Conservation (phyloP, 2,797 vertebrate genomes). For the Cottoperca gobio region DNA sequence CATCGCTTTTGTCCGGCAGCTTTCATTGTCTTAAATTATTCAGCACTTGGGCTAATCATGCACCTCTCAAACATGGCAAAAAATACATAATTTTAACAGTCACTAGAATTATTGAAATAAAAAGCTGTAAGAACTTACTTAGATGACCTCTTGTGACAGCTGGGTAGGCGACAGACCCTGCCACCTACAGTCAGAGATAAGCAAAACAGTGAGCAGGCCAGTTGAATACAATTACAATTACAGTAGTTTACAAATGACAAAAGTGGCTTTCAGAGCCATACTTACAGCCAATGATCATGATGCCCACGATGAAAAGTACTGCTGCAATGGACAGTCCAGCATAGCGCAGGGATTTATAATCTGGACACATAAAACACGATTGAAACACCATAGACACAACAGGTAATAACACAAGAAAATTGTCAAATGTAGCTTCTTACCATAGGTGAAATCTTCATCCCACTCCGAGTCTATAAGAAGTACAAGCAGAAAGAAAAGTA, state of each 20-base stretch:
- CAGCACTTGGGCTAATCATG: conserved; percentile 16
- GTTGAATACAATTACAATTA: background rate
- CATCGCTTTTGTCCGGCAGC: conserved; percentile 25
- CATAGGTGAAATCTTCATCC: conserved; percentile 74
- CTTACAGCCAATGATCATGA: conserved; percentile 83
- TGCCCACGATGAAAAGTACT: conserved; percentile 80
- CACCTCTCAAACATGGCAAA: conserved; percentile 6
- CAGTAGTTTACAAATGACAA: background rate
- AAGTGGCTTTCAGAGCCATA: conserved; percentile 23
- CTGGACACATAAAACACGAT: conserved; percentile 61
- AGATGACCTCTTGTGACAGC: conserved; percentile 65
- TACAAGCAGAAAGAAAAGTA: conserved; percentile 37
- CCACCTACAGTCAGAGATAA: conserved; percentile 66
- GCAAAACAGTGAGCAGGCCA: conserved; percentile 1
- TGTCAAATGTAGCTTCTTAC: conserved; percentile 66
- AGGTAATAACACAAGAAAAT: background rate
- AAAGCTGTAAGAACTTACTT: conserved; percentile 70
- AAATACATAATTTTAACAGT: background rate
- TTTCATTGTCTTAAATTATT: conserved; percentile 25
- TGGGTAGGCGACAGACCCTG: conserved; percentile 64
- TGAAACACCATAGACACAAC: background rate
- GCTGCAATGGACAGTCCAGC: conserved; percentile 77
- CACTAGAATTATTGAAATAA: background rate
- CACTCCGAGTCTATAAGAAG: conserved; percentile 54
- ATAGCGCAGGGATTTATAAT: conserved; percentile 71